phyloP scores from a whole-genome alignment of 1,140 invertebrate genomes.

The Drosophila albomicans region DNA sequence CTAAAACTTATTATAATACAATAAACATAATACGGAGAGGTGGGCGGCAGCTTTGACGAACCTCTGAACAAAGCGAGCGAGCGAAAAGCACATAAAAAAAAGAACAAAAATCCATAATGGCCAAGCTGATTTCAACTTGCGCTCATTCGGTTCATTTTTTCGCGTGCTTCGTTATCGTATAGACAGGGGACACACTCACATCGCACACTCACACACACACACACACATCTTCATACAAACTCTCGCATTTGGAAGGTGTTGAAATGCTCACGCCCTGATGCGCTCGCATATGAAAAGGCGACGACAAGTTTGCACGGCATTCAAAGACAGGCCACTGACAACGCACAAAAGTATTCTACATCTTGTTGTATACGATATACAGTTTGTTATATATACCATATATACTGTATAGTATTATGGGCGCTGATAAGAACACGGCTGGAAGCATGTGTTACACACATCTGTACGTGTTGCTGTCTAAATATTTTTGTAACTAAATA shows the following conservation, averaged over 20 bases:
- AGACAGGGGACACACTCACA: slow-evolving; percentile 16
- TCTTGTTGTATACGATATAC: not conserved
- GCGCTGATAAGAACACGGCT: slow-evolving; percentile 3
- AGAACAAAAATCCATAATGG: slow-evolving; percentile 55
- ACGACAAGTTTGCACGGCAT: slow-evolving; percentile 46
- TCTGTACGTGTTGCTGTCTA: slow-evolving; percentile 29
- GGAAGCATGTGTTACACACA: not conserved
- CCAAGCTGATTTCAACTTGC: slow-evolving; percentile 32
- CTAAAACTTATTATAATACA: slow-evolving; percentile 68
- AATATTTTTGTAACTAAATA: slow-evolving; percentile 49
- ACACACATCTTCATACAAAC: not conserved
- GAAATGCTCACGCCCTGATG: slow-evolving; percentile 51
- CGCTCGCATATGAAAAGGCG: slow-evolving; percentile 38
- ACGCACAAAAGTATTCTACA: slow-evolving; percentile 9
- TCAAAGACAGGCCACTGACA: slow-evolving; percentile 22
- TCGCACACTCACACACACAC: not conserved
- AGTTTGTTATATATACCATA: slow-evolving; percentile 1
- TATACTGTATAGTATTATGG: not conserved
- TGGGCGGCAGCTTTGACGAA: not conserved
- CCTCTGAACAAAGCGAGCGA: slow-evolving; percentile 8
- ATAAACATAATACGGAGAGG: slow-evolving; percentile 55
- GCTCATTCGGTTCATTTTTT: slow-evolving; percentile 34
- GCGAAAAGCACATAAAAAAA: slow-evolving; percentile 30
- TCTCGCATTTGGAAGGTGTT: slow-evolving; percentile 42
- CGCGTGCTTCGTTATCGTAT: slow-evolving; percentile 23